Evolutionary conservation across 2,113 vertebrate species (phyloP).

Genomic region (Acanthochromis polyacanthus): DNA sequence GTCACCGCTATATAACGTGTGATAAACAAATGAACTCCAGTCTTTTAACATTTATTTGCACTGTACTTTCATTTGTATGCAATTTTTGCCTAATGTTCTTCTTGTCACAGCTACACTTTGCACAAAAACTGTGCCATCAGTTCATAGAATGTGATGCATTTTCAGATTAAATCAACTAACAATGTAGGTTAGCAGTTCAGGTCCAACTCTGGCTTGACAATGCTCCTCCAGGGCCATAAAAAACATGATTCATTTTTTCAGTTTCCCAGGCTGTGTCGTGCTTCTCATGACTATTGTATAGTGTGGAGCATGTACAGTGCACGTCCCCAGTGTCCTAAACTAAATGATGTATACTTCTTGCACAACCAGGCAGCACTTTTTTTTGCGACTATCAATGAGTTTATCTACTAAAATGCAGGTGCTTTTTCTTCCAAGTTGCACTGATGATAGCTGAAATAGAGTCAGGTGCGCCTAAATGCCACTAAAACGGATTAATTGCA

Average conservation of each 20-base stretch:
- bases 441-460: slow-evolving; percentile 34
- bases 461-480: slow-evolving; percentile 49
- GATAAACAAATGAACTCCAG: not conserved
- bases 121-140: not conserved
- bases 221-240: not conserved
- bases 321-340: slow-evolving; percentile 5
- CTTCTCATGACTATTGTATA: not conserved
- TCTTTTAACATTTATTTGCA: not conserved
- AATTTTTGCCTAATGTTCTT: not conserved
- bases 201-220: not conserved
- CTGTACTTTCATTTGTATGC: not conserved
- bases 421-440: slow-evolving; percentile 17
- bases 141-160: not conserved
- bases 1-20: not conserved
- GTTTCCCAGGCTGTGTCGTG: not conserved
- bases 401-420: slow-evolving; percentile 18
- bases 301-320: not conserved
- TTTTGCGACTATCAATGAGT: slow-evolving; percentile 11
- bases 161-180: too few relatives aligned
- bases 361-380: slow-evolving; percentile 1
- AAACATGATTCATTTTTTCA: not conserved
- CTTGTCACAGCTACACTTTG: not conserved
- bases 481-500: slow-evolving; percentile 54
- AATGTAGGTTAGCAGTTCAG: not conserved
- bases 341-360: slow-evolving; percentile 14